Base-by-base conservation (phyloP, 1,140 invertebrate species). In the Drosophila arawakana region DNA sequence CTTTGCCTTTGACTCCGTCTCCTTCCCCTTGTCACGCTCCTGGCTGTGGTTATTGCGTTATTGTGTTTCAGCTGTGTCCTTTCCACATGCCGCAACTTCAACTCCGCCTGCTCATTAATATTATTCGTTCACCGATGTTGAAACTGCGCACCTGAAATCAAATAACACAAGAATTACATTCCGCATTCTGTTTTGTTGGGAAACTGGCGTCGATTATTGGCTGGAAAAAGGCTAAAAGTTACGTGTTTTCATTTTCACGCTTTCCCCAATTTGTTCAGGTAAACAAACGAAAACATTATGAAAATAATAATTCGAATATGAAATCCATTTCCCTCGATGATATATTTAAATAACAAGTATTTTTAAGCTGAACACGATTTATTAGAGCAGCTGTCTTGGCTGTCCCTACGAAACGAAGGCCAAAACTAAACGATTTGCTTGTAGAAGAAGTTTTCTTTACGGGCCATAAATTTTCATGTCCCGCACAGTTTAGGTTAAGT, bases 81-180 rank as follows among this genome's bases (percentile, higher is more conserved):
- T 63, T 79, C 55, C 68, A 68, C 63, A 62, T 70, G 65, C 65
- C 70, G 54, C 25, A 39, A 34, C 76, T 52, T 43, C 11, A 75
- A 43, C 72, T 52, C 65, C 44, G 79, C 54, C 74, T 68, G 69
- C 78, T 88, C 84, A 88, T 88, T 88, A 84, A 88, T 81, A 80
- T 78, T 43, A 59, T 60, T 43, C 58, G 43, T 58, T 71, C 21
- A 43, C 39, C 54, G 58, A 73, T 49, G 37, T 46, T 34, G 13
- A 54, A 65, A 57, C 18, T n/a, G 34, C 15, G 21, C 44, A 50
- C 50, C 83, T 86, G 83, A 59, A 86, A 77, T 72, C 34, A 80
- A 80, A 86, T 76, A 62, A 71, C 1, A 41, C 37, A 52, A 57
- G 57, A 76, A 35, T 4, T n/a, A 43, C 41, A 43, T 10, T 37